Conservation (phyloP, 2,797 vertebrate genomes). For the Manis crassicaudata region DNA sequence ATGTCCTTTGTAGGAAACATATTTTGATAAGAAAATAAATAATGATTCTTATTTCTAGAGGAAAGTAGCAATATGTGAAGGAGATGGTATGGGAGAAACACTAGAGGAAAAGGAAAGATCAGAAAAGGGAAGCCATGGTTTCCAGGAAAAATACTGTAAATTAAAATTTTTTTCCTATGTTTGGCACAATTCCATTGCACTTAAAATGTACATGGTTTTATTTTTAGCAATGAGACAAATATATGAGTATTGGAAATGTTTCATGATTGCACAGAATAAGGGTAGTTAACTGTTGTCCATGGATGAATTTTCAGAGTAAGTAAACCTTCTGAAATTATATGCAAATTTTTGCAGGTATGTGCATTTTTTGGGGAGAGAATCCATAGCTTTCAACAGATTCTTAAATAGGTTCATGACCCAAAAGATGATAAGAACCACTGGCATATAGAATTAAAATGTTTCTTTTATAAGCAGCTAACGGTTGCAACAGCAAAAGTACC, state of each 20-base stretch:
- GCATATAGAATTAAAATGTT: slow-evolving; percentile 37
- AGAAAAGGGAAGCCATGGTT: not conserved
- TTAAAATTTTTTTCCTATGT: not conserved
- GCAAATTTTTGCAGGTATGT: slow-evolving; percentile 14
- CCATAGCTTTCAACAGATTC: slow-evolving; percentile 31
- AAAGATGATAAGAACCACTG: slow-evolving; percentile 40
- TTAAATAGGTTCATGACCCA: slow-evolving; percentile 42
- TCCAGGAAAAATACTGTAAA: not conserved
- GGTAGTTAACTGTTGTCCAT: not conserved
- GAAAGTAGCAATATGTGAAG: not conserved
- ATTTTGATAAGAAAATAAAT: not conserved
- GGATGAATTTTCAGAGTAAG: not conserved
- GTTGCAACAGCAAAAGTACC: slow-evolving; percentile 15
- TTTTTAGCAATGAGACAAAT: slow-evolving; percentile 18
- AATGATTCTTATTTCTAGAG: not conserved
- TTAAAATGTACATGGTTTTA: slow-evolving; percentile 11
- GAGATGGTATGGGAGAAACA: not conserved
- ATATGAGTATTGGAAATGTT: not conserved
- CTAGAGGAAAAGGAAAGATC: not conserved
- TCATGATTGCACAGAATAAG: not conserved
- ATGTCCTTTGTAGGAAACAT: not conserved
- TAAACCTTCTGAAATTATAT: slow-evolving; percentile 36
- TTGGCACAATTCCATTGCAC: not conserved
- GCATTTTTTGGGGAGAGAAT: not conserved
- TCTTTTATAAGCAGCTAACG: slow-evolving; percentile 34